Evolutionary conservation across 2,113 vertebrate species (phyloP).

Genomic region (Aviceda subcristata): DNA sequence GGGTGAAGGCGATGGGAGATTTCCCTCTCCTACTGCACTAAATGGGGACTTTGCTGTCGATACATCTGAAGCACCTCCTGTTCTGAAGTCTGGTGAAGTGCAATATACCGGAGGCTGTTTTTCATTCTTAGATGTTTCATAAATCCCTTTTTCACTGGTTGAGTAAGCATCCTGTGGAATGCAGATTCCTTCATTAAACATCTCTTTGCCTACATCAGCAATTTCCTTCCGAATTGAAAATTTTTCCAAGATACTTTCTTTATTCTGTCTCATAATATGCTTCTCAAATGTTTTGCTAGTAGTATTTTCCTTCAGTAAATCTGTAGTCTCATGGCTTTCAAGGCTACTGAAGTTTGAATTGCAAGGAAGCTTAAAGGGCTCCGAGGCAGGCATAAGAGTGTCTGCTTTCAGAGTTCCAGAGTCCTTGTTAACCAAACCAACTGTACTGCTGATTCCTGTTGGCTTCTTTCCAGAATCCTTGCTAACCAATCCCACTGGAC

Average conservation of each 20-base stretch:
- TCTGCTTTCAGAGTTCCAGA: constrained; percentile 68
- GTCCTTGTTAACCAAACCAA: constrained; percentile 66
- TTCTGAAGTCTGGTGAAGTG: constrained; percentile 80
- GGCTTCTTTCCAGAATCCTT: constrained; percentile 77
- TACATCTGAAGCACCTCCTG: constrained; percentile 74
- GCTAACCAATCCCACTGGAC: constrained; percentile 60
- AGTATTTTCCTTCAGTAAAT: constrained; percentile 67
- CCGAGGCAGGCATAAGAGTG: constrained; percentile 47
- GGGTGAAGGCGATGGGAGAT: constrained; percentile 75
- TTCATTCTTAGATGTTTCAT: constrained; percentile 74
- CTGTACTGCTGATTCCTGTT: constrained; percentile 2
- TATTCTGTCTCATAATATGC: constrained; percentile 66
- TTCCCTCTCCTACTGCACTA: constrained; percentile 77
- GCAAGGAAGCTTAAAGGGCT: constrained; percentile 70
- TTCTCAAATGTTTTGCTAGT: constrained; percentile 73
- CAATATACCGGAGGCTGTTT: constrained; percentile 78
- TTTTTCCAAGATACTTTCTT: constrained; percentile 75
- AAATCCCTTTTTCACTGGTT: constrained; percentile 65
- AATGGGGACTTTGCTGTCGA: constrained; percentile 76
- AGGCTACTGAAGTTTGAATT: constrained; percentile 53
- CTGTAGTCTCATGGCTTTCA: constrained; percentile 63
- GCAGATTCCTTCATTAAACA: constrained; percentile 65
- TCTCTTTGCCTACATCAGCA: constrained; percentile 67
- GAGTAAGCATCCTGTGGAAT: constrained; percentile 66
- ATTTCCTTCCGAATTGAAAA: constrained; percentile 73